Evolutionary conservation across 1,140 invertebrate genomes (phyloP).

Genomic region (Mya arenaria): DNA sequence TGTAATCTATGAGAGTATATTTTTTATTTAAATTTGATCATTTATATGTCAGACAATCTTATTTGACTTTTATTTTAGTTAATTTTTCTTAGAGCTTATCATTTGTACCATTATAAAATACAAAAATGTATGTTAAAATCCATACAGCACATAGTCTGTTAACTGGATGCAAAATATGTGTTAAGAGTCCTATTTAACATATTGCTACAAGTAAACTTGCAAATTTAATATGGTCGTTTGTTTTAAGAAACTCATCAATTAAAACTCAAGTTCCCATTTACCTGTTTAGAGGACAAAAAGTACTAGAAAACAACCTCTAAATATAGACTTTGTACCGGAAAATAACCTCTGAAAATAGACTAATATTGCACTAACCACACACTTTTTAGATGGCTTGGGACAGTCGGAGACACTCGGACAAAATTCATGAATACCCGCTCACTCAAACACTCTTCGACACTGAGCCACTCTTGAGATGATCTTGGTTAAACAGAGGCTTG

Average conservation of each 20-base stretch:
- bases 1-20: too few relatives aligned
- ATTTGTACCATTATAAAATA: too few relatives aligned
- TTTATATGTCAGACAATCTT: too few relatives aligned
- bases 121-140: too few relatives aligned
- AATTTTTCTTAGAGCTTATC: too few relatives aligned
- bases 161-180: too few relatives aligned
- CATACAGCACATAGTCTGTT: too few relatives aligned
- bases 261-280: neutral
- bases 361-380: slow-evolving; percentile 6
- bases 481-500: neutral
- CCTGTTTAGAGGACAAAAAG: neutral
- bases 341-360: neutral
- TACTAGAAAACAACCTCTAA: neutral
- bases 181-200: neutral
- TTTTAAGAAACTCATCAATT: neutral
- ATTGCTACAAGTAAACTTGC: neutral
- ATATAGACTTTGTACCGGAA: neutral
- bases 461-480: slow-evolving; percentile 39
- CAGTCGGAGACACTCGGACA: neutral
- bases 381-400: slow-evolving; percentile 48
- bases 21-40: too few relatives aligned
- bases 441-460: neutral
- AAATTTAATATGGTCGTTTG: neutral
- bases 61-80: too few relatives aligned
- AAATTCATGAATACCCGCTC: slow-evolving; percentile 33